phyloP scores from a whole-genome alignment of 1,140 invertebrate species.

The Teleogryllus occipitalis region DNA sequence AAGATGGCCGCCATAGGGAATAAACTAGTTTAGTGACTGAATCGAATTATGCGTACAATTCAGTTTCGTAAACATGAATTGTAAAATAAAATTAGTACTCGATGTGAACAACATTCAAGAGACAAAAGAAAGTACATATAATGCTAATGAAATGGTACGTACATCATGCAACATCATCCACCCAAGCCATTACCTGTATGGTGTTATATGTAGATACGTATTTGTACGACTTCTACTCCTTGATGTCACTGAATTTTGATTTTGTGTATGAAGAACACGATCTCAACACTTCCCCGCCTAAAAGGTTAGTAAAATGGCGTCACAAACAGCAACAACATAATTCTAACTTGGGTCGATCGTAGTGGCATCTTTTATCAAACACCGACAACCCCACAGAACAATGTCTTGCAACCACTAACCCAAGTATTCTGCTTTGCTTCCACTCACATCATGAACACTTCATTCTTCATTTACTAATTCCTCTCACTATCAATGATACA shows the following conservation, averaged over 20 bases:
- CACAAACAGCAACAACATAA: slow-evolving; percentile 24
- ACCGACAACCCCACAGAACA: neutral
- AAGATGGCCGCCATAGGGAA: neutral
- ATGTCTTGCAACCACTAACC: neutral
- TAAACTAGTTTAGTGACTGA: neutral
- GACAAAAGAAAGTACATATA: no score
- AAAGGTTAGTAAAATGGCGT: slow-evolving; percentile 50
- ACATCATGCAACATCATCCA: neutral
- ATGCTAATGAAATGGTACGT: neutral
- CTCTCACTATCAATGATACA: neutral
- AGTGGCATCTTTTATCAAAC: slow-evolving; percentile 20
- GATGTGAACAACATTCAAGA: no score
- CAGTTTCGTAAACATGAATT: no score
- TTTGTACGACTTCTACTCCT: neutral
- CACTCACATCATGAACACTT: neutral
- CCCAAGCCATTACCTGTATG: neutral
- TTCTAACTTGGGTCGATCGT: slow-evolving; percentile 11
- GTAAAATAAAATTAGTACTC: no score
- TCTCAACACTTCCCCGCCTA: slow-evolving; percentile 36
- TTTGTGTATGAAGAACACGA: neutral
- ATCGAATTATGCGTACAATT: no score
- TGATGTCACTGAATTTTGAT: neutral
- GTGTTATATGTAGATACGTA: neutral
- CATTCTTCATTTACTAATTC: neutral
- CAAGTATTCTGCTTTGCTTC: neutral